These are phyloP conservation scores for Erebia ligea DNA, from an alignment of 2,888 invertebrate genomes.

Conservation along the genomic window DNA sequence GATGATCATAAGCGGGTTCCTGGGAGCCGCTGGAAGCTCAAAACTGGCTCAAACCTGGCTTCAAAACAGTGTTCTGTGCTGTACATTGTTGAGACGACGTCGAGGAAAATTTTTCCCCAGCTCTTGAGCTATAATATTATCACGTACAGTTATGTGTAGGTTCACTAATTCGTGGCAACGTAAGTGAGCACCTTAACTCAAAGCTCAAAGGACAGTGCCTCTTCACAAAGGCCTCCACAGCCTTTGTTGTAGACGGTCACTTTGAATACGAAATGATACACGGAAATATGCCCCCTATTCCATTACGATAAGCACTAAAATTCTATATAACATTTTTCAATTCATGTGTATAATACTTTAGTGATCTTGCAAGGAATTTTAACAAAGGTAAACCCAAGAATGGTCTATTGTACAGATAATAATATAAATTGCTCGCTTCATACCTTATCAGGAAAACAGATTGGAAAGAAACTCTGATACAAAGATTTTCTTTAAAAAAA, in stretches of 20 bases:
- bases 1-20: too few species aligned
- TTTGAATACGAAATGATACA: neutral
- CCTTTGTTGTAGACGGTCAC: slow-evolving; percentile 19
- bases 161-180: neutral
- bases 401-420: slow-evolving; percentile 24
- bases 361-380: slow-evolving; percentile 20
- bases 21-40: too few species aligned
- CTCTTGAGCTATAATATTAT: too few species aligned
- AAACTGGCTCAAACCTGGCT: too few species aligned
- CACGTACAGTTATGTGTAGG: neutral
- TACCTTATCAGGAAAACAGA: slow-evolving; percentile 28
- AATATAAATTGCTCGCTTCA: slow-evolving; percentile 24
- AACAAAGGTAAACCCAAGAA: slow-evolving; percentile 24
- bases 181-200: slow-evolving; percentile 6
- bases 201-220: slow-evolving; percentile 37
- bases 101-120: too few species aligned
- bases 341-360: neutral
- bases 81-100: too few species aligned
- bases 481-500: neutral
- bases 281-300: neutral
- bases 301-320: neutral
- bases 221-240: slow-evolving; percentile 34
- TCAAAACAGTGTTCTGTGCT: too few species aligned
- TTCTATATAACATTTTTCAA: slow-evolving; percentile 1
- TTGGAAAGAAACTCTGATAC: neutral